These are phyloP conservation scores for Drosophila sulfurigaster DNA, from an alignment of 1,140 invertebrate genomes.

Conservation along the genomic window DNA sequence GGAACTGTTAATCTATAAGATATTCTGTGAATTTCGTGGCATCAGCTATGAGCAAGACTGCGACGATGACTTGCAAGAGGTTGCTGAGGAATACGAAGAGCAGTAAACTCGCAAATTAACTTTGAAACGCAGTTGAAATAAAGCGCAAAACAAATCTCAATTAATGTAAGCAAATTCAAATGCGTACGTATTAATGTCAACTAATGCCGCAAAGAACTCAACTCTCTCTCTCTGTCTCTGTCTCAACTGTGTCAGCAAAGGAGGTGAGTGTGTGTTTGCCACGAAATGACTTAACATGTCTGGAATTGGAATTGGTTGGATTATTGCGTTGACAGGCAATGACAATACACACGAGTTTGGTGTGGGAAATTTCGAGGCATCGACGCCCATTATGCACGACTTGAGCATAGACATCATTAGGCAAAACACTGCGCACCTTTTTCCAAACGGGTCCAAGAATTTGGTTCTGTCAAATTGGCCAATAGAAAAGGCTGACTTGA, in stretches of 20 bases:
- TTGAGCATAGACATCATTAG: slow-evolving; percentile 67
- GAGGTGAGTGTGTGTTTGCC: slow-evolving; percentile 20
- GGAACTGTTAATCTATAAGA: slow-evolving; percentile 62
- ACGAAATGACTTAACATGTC: slow-evolving; percentile 78
- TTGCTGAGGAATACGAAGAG: neutral
- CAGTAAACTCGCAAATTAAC: neutral
- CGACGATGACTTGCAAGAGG: neutral
- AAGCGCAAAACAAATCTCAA: slow-evolving; percentile 9
- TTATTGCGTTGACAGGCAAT: slow-evolving; percentile 68
- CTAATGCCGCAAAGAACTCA: slow-evolving; percentile 46
- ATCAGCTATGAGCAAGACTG: neutral
- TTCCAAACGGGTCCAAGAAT: slow-evolving; percentile 22
- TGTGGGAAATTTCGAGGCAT: neutral
- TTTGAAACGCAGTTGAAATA: slow-evolving; percentile 7
- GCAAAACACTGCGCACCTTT: slow-evolving; percentile 34
- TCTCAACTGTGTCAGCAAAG: neutral
- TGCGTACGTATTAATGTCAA: slow-evolving; percentile 69
- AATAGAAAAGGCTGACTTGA: slow-evolving; percentile 16
- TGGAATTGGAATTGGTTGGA: slow-evolving; percentile 60
- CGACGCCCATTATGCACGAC: slow-evolving; percentile 50
- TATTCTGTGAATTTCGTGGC: slow-evolving; percentile 60
- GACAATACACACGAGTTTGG: neutral
- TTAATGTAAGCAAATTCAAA: slow-evolving; percentile 10
- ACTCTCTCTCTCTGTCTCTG: too few species aligned
- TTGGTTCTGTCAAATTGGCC: slow-evolving; percentile 62